Evolutionary conservation across 2,888 invertebrate species (phyloP), one percentile per base, ranked within the genome.

Genomic region (Sinotaia quadrata): DNA sequence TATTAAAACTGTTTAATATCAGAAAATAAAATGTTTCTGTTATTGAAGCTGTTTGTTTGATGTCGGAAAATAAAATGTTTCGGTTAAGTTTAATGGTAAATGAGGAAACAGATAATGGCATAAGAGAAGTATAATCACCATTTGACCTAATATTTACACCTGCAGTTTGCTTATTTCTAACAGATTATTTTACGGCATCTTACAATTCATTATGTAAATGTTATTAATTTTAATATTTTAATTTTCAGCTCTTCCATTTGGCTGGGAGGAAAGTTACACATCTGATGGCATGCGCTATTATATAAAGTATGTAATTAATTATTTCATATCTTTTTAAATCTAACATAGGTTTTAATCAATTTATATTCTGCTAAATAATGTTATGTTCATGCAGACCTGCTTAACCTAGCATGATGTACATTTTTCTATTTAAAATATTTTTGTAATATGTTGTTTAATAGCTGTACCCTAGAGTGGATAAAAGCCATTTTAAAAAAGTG

Each of bases 231-330:
- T 33, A 63, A 15, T 70, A 21, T 62, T 56, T 70, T 71, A 27
- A 52, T 41, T 74, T 76, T n/a, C 76, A 87, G 87, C 85, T 37
- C 73, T 87, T 63, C 87, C 87, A 2, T 85, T 83, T 82, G 87
- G 87, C 27, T 87, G 87, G 87, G 87, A 87, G 51, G 86, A 86
- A 68, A 84, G 84, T 4, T 87, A 84, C 73, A 85, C 84, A 15
- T 72, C 75, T 57, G 84, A 86, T 72, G 87, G 87, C 2, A 76
- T 82, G 57, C 84, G 81, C 58, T 86, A 86, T 69, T 87, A 83
- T 62, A 85, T 84, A 67, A 86, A 86, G 86, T 86, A 80, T 84
- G 86, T 79, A 3, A 5, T 44, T 44, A 36, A 34, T n/a, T 31
- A 18, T 10, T 33, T 31, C 34, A 15, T 5, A 18, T 4, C 4